These are phyloP conservation scores for Chauna torquata DNA, from an alignment of 2,113 vertebrate genomes.

Conservation along the genomic window DNA sequence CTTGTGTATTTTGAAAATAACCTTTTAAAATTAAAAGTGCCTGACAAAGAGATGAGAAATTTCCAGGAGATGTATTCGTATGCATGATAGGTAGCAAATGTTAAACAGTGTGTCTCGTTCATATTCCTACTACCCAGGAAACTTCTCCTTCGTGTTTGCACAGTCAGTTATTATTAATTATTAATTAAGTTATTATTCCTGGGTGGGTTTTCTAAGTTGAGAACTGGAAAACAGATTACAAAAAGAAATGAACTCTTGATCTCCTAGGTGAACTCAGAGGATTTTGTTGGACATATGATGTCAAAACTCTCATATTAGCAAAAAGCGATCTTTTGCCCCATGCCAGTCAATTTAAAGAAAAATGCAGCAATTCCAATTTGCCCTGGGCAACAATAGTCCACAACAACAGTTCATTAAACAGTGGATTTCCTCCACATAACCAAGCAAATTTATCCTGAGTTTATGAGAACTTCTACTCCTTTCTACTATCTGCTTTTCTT, in stretches of 20 bases:
- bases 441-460: neutral
- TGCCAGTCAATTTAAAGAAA: neutral
- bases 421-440: neutral
- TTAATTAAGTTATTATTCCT: neutral
- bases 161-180: too few relatives aligned
- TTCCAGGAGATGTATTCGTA: neutral
- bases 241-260: neutral
- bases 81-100: neutral
- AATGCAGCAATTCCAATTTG: neutral
- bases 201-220: neutral
- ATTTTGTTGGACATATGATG: neutral
- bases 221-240: neutral
- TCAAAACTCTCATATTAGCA: neutral
- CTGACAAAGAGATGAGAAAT: neutral
- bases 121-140: neutral
- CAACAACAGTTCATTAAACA: neutral
- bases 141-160: neutral
- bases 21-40: neutral
- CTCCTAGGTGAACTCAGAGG: neutral
- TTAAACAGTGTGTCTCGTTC: neutral
- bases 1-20: neutral
- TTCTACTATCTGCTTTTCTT: neutral
- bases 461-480: neutral
- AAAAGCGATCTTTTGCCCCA: neutral
- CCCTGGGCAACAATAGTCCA: neutral